phyloP scores from a whole-genome alignment of 2,113 vertebrate genomes.

The Saimiri boliviensis region DNA sequence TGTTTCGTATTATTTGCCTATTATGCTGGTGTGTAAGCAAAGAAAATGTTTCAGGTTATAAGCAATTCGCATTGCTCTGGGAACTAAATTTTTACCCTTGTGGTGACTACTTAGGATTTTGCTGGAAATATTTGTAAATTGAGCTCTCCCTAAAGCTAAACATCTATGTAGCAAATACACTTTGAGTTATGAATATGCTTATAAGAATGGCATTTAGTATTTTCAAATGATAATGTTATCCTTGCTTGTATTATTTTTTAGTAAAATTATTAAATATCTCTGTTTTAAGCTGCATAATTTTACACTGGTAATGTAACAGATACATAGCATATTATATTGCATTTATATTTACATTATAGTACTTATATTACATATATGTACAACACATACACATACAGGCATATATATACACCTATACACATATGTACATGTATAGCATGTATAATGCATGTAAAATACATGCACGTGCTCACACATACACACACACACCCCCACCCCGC shows the following conservation, averaged over 20 bases:
- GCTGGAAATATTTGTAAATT: not conserved
- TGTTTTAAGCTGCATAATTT: not conserved
- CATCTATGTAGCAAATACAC: not conserved
- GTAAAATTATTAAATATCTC: not conserved
- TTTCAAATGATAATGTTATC: not conserved
- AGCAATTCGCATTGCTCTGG: not conserved
- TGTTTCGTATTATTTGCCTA: not conserved
- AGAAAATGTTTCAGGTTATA: not conserved
- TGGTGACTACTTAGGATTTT: not conserved
- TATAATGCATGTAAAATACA: not conserved
- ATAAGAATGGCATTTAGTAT: not conserved
- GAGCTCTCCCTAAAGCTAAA: not conserved
- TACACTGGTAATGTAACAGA: not conserved
- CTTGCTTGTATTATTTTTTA: not conserved
- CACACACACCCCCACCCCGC: rapidly evolving
- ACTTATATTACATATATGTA: not conserved
- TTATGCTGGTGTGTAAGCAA: not conserved
- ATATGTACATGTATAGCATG: rapidly evolving
- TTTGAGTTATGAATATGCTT: not conserved
- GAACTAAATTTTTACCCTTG: not conserved
- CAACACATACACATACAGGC: not conserved
- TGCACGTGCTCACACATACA: rapidly evolving
- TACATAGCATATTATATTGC: not conserved
- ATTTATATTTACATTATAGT: not conserved
- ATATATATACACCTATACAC: not conserved